Percentiles rank a stretch among this genome's conserved stretches.
phyloP scores from a whole-genome alignment of 2,888 invertebrate species.

The Unio pictorum region DNA sequence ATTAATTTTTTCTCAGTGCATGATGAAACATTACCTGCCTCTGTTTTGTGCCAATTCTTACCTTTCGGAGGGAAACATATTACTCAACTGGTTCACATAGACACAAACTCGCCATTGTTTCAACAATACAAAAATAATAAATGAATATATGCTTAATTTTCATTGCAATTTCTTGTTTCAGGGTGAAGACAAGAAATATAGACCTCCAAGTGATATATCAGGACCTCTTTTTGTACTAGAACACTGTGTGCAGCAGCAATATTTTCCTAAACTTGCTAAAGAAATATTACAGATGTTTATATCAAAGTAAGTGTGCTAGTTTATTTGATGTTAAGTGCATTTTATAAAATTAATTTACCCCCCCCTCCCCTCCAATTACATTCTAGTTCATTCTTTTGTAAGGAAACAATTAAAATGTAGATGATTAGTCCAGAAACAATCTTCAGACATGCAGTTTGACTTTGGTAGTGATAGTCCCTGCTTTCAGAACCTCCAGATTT shows the following conservation, averaged over 20 bases:
- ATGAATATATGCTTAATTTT: background rate
- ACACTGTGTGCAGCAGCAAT: slow-evolving; percentile 74
- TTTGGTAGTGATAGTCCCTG: too few relatives aligned
- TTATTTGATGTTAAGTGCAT: slow-evolving; percentile 1
- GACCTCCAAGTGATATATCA: slow-evolving; percentile 78
- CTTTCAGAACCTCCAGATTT: too few relatives aligned
- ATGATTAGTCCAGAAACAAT: too few relatives aligned
- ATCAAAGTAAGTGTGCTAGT: slow-evolving; percentile 53
- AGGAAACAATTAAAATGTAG: too few relatives aligned
- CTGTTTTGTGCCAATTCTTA: background rate
- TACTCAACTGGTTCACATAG: background rate
- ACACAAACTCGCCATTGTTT: background rate
- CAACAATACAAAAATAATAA: background rate
- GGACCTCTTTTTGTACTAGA: slow-evolving; percentile 78
- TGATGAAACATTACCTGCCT: background rate
- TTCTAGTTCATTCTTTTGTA: too few relatives aligned
- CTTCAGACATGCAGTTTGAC: too few relatives aligned
- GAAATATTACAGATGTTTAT: slow-evolving; percentile 75
- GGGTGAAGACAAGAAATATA: slow-evolving; percentile 79
- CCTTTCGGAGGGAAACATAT: background rate
- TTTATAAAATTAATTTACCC: background rate
- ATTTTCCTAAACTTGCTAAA: slow-evolving; percentile 74
- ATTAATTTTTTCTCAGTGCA: background rate
- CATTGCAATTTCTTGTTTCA: slow-evolving; percentile 21
- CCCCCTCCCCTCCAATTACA: too few relatives aligned